Evolutionary conservation across 2,888 invertebrate species (phyloP).

Genomic region (Melieria omissa): DNA sequence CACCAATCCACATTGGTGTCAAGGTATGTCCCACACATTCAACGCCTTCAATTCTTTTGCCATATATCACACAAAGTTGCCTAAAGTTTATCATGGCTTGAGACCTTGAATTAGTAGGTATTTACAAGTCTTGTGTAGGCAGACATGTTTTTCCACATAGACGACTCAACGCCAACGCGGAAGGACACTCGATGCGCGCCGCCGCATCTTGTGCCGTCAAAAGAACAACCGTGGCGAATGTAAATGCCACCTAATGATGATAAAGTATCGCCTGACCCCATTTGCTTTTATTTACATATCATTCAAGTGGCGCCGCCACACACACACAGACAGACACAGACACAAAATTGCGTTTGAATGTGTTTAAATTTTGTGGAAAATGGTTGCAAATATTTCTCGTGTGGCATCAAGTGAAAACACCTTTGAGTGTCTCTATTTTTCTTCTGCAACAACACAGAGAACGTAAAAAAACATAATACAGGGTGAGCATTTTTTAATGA

Average conservation of each 20-base stretch:
- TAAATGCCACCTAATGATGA: constrained; percentile 5
- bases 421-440: constrained; percentile 8
- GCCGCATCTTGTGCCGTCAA: not conserved
- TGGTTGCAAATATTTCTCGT: constrained; percentile 6
- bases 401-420: constrained; percentile 17
- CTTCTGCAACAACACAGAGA: not conserved
- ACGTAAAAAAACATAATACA: constrained; percentile 10
- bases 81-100: too few relatives aligned
- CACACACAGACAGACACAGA: not conserved
- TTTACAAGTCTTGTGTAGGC: too few relatives aligned
- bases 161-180: too few relatives aligned
- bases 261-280: too few relatives aligned
- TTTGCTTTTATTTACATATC: constrained; percentile 27
- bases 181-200: too few relatives aligned
- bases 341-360: not conserved
- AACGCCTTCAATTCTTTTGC: too few relatives aligned
- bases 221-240: constrained; percentile 1
- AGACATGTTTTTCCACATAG: too few relatives aligned
- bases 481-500: constrained; percentile 41
- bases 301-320: not conserved
- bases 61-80: too few relatives aligned
- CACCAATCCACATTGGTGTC: constrained; percentile 67
- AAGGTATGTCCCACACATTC: constrained; percentile 58
- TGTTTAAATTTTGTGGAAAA: not conserved
- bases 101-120: too few relatives aligned